Percentiles rank a stretch among this genome's conserved stretches.
phyloP scores from a whole-genome alignment of 2,888 invertebrate species.

The Rhogogaster chlorosoma region DNA sequence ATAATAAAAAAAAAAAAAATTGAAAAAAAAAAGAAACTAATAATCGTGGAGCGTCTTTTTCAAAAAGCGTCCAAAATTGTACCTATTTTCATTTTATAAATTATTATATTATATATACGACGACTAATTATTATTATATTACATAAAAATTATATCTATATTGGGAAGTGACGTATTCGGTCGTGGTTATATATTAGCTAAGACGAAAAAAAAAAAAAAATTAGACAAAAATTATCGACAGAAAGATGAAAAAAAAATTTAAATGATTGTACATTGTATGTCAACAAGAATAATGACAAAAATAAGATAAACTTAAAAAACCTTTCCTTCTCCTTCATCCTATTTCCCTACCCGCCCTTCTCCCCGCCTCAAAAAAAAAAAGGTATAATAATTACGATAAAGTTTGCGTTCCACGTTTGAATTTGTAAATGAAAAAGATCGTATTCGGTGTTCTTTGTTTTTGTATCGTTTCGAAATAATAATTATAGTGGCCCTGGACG shows the following conservation, averaged over 20 bases:
- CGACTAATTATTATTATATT: constrained; percentile 66
- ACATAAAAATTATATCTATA: constrained; percentile 75
- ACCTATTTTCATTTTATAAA: constrained; percentile 78
- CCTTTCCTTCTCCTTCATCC: not conserved
- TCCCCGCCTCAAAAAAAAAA: not conserved
- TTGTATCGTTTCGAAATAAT: constrained; percentile 50
- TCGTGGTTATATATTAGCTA: constrained; percentile 64
- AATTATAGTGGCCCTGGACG: constrained; percentile 57
- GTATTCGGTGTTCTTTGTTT: constrained; percentile 65
- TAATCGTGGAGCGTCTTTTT: constrained; percentile 76
- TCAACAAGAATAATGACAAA: constrained; percentile 64
- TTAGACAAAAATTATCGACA: constrained; percentile 61
- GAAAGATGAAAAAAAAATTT: constrained; percentile 54
- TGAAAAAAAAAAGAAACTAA: constrained; percentile 1
- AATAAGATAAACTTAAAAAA: constrained; percentile 17
- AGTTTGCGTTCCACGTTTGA: constrained; percentile 51
- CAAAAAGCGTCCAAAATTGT: constrained; percentile 76
- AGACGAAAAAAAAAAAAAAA: constrained; percentile 66
- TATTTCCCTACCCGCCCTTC: not conserved
- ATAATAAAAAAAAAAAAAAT: constrained; percentile 59
- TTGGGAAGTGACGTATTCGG: constrained; percentile 60
- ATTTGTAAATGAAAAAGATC: constrained; percentile 57
- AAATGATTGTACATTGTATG: constrained; percentile 76
- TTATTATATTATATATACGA: constrained; percentile 63
- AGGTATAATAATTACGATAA: constrained; percentile 43